A percentile compares a stretch with the other conserved stretches of the same genome.
Evolutionary conservation across 2,888 invertebrate species (phyloP).

Genomic region (Strigamia maritima): DNA sequence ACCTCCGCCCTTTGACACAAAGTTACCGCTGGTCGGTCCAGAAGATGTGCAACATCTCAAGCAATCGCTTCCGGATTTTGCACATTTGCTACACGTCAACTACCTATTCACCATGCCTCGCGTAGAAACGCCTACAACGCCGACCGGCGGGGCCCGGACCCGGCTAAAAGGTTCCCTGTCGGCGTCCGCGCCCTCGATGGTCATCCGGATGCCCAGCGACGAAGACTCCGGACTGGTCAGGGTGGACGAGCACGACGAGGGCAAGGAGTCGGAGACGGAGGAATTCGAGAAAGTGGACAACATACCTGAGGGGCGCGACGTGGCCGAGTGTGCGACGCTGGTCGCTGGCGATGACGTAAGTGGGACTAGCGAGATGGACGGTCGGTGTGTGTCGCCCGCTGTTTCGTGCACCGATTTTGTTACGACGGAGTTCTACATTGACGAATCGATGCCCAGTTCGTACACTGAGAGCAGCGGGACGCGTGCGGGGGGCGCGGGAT

Average conservation of each 20-base stretch:
- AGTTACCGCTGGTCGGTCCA: slow-evolving; percentile 50
- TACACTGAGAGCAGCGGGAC: slow-evolving; percentile 66
- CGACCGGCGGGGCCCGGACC: not conserved
- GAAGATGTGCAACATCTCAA: slow-evolving; percentile 51
- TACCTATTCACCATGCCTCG: slow-evolving; percentile 44
- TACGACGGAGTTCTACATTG: slow-evolving; percentile 80
- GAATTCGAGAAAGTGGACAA: slow-evolving; percentile 75
- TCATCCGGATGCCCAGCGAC: slow-evolving; percentile 57
- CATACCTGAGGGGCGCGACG: slow-evolving; percentile 24
- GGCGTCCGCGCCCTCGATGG: slow-evolving; percentile 63
- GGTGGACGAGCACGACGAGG: slow-evolving; percentile 34
- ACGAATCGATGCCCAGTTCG: slow-evolving; percentile 81
- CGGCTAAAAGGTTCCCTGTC: slow-evolving; percentile 61
- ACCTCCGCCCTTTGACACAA: slow-evolving; percentile 51
- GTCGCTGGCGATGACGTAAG: slow-evolving; percentile 1
- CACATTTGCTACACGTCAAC: slow-evolving; percentile 41
- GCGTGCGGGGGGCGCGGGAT: slow-evolving; percentile 40
- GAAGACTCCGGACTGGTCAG: slow-evolving; percentile 35
- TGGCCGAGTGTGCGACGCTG: not conserved
- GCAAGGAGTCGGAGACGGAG: slow-evolving; percentile 68
- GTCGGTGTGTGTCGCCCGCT: slow-evolving; percentile 44
- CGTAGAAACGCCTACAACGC: not conserved
- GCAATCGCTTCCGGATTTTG: slow-evolving; percentile 49
- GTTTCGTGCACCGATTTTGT: slow-evolving; percentile 62
- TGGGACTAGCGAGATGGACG: not conserved